Conservation (phyloP, 2,797 vertebrate genomes). For the Rallus crepitans region DNA sequence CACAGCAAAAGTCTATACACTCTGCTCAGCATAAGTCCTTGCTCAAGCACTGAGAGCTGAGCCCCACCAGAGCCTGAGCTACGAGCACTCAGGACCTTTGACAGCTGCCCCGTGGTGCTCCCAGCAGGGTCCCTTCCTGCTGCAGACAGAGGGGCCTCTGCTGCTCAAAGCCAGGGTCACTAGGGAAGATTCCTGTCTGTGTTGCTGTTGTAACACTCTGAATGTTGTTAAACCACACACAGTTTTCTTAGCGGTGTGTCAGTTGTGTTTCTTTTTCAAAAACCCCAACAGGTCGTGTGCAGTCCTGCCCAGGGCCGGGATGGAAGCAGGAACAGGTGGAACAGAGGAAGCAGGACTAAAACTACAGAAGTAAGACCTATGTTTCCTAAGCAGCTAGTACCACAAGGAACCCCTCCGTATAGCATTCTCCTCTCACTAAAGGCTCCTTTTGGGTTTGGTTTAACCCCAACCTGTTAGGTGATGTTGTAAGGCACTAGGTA, state of each 20-base stretch:
- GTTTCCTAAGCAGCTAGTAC: neutral
- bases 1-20: neutral
- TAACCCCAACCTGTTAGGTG: neutral
- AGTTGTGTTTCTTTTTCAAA: neutral
- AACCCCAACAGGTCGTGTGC: too few species aligned
- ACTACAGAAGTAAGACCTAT: neutral
- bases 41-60: neutral
- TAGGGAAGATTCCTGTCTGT: neutral
- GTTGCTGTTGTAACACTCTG: neutral
- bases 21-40: neutral
- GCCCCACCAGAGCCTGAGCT: neutral
- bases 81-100: too few species aligned
- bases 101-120: too few species aligned
- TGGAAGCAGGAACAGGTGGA: neutral
- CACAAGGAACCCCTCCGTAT: neutral
- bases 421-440: neutral
- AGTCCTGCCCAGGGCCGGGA: neutral
- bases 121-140: neutral
- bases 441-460: neutral
- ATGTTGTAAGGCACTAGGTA: neutral
- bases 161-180: neutral
- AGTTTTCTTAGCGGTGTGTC: neutral
- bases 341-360: neutral
- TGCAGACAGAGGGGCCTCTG: neutral
- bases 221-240: neutral